These are phyloP conservation scores for Luperina nickerlii DNA, from an alignment of 2,888 invertebrate genomes.

Conservation along the genomic window DNA sequence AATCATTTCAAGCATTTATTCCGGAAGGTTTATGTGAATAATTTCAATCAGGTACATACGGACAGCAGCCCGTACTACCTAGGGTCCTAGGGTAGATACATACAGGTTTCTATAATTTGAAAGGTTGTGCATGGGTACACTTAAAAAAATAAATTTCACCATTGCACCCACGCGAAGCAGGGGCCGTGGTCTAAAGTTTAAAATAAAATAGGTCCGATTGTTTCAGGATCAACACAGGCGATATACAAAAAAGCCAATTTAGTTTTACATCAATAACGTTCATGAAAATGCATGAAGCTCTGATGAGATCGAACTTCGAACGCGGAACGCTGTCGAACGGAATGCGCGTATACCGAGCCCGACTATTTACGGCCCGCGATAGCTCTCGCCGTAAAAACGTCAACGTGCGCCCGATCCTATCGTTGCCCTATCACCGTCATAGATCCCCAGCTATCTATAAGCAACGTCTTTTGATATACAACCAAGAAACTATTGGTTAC, in stretches of 20 bases:
- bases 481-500: slow-evolving; percentile 67
- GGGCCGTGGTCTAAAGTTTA: not conserved
- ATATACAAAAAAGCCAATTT: slow-evolving; percentile 56
- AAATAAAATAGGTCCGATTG: slow-evolving; percentile 11
- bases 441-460: slow-evolving; percentile 71
- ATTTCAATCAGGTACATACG: not conserved
- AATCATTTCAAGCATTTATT: not conserved
- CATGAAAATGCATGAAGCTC: slow-evolving; percentile 72
- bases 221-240: slow-evolving; percentile 25
- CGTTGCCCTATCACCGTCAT: slow-evolving; percentile 71
- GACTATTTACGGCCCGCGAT: slow-evolving; percentile 80
- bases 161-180: not conserved
- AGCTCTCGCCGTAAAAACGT: slow-evolving; percentile 86
- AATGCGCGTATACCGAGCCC: slow-evolving; percentile 69
- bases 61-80: not conserved
- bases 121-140: not conserved
- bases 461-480: slow-evolving; percentile 71
- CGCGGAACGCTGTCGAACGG: slow-evolving; percentile 66
- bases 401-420: slow-evolving; percentile 80
- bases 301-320: slow-evolving; percentile 66
- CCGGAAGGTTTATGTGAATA: not conserved
- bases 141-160: not conserved
- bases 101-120: not conserved
- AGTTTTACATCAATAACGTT: slow-evolving; percentile 62
- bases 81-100: not conserved